phyloP scores from a whole-genome alignment of 2,797 vertebrate genomes.

The Myotis findleyi region DNA sequence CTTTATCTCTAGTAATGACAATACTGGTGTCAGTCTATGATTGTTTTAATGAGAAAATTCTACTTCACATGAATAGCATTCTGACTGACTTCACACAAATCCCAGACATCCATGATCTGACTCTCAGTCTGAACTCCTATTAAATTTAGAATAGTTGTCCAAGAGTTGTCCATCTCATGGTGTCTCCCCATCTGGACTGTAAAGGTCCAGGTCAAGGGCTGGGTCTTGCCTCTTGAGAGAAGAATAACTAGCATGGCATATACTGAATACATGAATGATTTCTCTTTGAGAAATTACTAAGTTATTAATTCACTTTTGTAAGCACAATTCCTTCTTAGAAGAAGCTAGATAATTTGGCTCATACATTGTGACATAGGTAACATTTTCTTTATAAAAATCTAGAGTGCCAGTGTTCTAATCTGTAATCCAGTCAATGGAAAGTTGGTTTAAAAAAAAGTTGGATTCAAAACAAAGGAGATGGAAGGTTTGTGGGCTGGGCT shows the following conservation, averaged over 20 bases:
- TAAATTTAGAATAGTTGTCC: background rate
- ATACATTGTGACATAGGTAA: background rate
- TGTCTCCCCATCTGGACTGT: background rate
- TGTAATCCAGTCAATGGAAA: background rate
- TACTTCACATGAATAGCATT: background rate
- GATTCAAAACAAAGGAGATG: background rate
- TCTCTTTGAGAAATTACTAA: background rate
- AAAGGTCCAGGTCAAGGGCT: background rate
- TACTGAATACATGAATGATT: background rate
- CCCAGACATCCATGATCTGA: background rate
- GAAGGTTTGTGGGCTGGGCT: background rate
- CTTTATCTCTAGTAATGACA: no score
- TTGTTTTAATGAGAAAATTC: background rate
- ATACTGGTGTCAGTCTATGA: no score
- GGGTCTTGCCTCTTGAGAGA: background rate
- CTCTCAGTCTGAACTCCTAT: background rate
- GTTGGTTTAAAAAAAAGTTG: background rate
- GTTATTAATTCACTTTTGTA: background rate
- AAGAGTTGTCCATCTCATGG: background rate
- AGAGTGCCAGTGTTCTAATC: background rate
- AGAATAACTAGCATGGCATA: background rate
- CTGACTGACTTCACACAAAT: background rate
- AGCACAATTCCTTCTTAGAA: background rate
- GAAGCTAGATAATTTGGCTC: conserved; percentile 5
- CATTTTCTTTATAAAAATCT: background rate